Percentiles rank a stretch among this genome's conserved stretches.
Conservation (phyloP, 2,797 vertebrate genomes). For the Centropyge bicolor region DNA sequence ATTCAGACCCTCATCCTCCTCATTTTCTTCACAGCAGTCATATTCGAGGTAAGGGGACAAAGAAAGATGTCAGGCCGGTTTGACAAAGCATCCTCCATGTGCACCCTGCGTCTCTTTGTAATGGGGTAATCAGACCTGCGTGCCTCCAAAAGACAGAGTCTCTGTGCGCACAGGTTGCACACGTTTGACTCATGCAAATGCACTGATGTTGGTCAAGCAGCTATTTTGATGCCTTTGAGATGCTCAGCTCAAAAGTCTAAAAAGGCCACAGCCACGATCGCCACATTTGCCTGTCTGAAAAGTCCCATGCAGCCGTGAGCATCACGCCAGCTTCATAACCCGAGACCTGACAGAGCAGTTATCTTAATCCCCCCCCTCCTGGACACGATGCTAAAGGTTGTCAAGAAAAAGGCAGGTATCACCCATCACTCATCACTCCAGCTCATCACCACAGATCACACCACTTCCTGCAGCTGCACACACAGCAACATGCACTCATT, state of each 20-base stretch:
- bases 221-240: background rate
- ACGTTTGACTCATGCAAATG: background rate
- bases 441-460: constrained; percentile 6
- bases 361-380: constrained; percentile 9
- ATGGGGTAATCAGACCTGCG: constrained; percentile 25
- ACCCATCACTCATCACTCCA: background rate
- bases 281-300: background rate
- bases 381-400: background rate
- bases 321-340: constrained; percentile 5
- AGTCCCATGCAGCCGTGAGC: constrained; percentile 4
- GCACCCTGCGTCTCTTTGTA: constrained; percentile 11
- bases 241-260: constrained; percentile 22
- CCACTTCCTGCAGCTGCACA: background rate
- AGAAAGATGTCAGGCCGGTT: constrained; percentile 53
- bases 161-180: constrained; percentile 15
- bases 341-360: background rate
- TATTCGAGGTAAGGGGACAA: constrained; percentile 34
- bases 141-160: too few species aligned
- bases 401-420: background rate
- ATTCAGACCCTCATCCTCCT: constrained; percentile 28
- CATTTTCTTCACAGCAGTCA: constrained; percentile 15
- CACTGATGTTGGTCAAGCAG: constrained; percentile 4
- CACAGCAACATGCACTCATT: background rate
- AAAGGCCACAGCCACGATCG: background rate
- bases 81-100: constrained; percentile 34